phyloP scores from a whole-genome alignment of 2,113 vertebrate genomes.

The Pituophis catenifer region DNA sequence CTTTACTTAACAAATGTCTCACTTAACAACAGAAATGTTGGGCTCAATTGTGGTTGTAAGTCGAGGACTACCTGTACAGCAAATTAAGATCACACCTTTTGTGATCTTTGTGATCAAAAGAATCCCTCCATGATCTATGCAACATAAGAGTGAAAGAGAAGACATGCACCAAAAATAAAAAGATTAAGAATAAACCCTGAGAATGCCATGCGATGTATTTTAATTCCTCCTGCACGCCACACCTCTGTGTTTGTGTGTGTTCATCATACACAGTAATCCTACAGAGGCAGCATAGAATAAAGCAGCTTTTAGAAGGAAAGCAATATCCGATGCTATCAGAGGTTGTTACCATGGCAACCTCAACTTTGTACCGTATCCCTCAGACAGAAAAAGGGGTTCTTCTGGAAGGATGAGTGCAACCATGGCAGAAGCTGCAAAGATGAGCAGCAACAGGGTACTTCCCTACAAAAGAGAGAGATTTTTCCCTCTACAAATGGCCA shows the following conservation, averaged over 20 bases:
- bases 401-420: not conserved
- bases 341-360: fast-evolving
- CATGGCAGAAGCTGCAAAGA: not conserved
- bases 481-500: not conserved
- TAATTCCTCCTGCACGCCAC: fast-evolving
- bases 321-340: not conserved
- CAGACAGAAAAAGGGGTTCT: not conserved
- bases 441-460: not conserved
- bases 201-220: not conserved
- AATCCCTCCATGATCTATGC: not conserved
- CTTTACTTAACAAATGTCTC: too few species aligned
- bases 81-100: not conserved
- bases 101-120: not conserved
- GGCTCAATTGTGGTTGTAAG: too few species aligned
- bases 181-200: conserved; percentile 36
- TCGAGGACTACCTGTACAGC: not conserved
- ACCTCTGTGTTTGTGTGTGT: not conserved
- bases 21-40: too few species aligned
- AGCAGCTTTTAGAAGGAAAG: not conserved
- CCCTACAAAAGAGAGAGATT: not conserved
- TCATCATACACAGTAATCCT: not conserved
- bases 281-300: not conserved
- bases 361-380: not conserved
- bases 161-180: conserved; percentile 32
- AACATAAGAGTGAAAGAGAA: not conserved